phyloP scores from a whole-genome alignment of 1,140 invertebrate species.

The Helicorthomorpha holstii region DNA sequence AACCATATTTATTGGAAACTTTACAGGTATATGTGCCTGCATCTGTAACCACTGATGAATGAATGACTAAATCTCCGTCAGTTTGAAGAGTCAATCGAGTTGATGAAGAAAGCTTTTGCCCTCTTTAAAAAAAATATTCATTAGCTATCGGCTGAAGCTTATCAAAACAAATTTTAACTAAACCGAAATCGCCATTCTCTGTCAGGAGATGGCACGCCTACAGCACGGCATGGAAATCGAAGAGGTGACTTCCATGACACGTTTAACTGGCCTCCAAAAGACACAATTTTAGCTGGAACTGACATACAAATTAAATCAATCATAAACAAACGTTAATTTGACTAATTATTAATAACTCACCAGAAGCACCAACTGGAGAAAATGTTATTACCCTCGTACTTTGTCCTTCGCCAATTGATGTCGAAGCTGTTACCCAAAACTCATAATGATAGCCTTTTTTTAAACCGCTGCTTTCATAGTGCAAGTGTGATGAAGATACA shows the following conservation, averaged over 20 bases:
- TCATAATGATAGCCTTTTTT: constrained; percentile 17
- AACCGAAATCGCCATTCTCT: constrained; percentile 47
- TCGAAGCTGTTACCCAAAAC: constrained; percentile 22
- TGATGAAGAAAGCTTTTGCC: not conserved
- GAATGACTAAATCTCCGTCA: constrained; percentile 9
- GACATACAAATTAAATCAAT: constrained; percentile 14
- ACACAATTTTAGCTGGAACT: constrained; percentile 85
- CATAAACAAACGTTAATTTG: not conserved
- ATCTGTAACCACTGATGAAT: constrained; percentile 12
- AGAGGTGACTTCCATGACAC: constrained; percentile 80
- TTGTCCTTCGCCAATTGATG: constrained; percentile 21
- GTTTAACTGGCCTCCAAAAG: constrained; percentile 75
- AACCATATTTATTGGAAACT: constrained; percentile 15
- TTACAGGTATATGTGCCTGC: constrained; percentile 19
- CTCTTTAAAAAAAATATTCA: not conserved
- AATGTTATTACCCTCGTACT: constrained; percentile 3
- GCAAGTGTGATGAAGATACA: not conserved
- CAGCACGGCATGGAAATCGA: constrained; percentile 72
- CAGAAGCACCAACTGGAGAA: not conserved
- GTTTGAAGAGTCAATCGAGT: not conserved
- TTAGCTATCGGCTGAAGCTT: too few relatives aligned
- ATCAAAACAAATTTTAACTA: too few relatives aligned
- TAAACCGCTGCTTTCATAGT: constrained; percentile 1
- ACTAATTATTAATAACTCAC: not conserved
- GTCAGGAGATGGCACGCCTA: constrained; percentile 70